Evolutionary conservation across 2,888 invertebrate genomes (phyloP), one percentile per base, ranked within the genome.

Genomic region (Pemphredon lugubris): DNA sequence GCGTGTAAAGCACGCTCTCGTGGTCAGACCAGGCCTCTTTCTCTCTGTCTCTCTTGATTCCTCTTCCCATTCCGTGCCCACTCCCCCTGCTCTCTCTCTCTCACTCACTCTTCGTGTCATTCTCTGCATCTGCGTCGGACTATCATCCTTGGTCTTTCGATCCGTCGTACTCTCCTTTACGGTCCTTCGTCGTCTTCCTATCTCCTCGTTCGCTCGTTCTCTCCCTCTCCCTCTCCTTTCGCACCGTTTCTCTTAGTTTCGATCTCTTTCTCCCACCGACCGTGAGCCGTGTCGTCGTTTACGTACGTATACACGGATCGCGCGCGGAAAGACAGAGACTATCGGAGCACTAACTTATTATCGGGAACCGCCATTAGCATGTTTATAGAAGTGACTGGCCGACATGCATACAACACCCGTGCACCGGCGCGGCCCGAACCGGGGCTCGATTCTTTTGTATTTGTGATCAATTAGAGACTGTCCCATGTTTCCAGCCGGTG

Each of bases 291-390:
- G 40, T 61, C 65, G 50, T 50, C 60, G 53, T 69, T 55, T 45
- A 50, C 69, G 68, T 50, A 39, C 54, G 54, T 55, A 50, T 39
- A 60, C 40, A 40, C 23, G 60, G 69, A 68, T 70, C 51, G 64
- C 55, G 78, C 55, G 51, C 59, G 65, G 37, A 37, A 34, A 16
- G 39, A 42, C 42, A 23, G 3, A 39, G 64, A 57, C 76, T 80
- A 83, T 78, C 81, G 71, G 71, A 70, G 69, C 82, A 78, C 81
- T 82, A 81, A 84, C 81, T 86, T 86, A 86, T 86, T 86, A 86
- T 86, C 85, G 77, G 75, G 72, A 78, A 84, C 77, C 84, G 81
- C 84, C 80, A 86, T 86, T 86, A 86, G 84, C 83, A 85, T 85
- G 80, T 86, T 86, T 85, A 84, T 86, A 83, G 81, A 84, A 85